phyloP scores from a whole-genome alignment of 2,888 invertebrate species.

The Pseudococcus viburni region DNA sequence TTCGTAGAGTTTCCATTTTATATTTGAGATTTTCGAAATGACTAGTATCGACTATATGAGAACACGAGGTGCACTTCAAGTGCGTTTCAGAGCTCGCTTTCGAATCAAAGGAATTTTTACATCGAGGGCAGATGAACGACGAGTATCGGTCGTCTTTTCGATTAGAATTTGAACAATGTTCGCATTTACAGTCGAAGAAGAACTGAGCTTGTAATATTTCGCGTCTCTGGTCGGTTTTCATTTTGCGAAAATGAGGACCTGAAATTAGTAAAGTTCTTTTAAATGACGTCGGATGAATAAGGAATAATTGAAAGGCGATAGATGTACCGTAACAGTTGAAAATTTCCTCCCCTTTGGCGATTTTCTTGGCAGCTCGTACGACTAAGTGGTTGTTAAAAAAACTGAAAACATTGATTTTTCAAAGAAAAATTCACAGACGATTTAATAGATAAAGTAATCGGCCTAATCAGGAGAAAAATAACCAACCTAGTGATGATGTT shows the following conservation, averaged over 20 bases:
- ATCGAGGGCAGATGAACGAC: constrained; percentile 35
- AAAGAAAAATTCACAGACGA: not conserved
- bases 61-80: constrained; percentile 48
- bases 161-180: constrained; percentile 74
- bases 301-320: not conserved
- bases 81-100: not conserved
- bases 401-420: constrained; percentile 26
- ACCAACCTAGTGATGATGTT: constrained; percentile 81
- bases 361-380: constrained; percentile 79
- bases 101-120: not conserved
- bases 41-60: not conserved
- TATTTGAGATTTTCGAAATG: constrained; percentile 28
- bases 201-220: constrained; percentile 80
- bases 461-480: not conserved
- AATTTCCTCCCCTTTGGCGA: constrained; percentile 80
- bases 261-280: constrained; percentile 67
- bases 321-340: constrained; percentile 84
- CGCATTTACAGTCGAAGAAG: constrained; percentile 84
- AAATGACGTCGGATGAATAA: constrained; percentile 39
- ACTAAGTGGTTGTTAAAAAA: constrained; percentile 72
- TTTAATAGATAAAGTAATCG: not conserved
- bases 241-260: constrained; percentile 81
- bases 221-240: constrained; percentile 77
- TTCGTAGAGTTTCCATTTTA: constrained; percentile 29
- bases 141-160: constrained; percentile 23